These are phyloP conservation scores for Proteles cristata DNA, from an alignment of 2,113 vertebrate species.

Conservation along the genomic window DNA sequence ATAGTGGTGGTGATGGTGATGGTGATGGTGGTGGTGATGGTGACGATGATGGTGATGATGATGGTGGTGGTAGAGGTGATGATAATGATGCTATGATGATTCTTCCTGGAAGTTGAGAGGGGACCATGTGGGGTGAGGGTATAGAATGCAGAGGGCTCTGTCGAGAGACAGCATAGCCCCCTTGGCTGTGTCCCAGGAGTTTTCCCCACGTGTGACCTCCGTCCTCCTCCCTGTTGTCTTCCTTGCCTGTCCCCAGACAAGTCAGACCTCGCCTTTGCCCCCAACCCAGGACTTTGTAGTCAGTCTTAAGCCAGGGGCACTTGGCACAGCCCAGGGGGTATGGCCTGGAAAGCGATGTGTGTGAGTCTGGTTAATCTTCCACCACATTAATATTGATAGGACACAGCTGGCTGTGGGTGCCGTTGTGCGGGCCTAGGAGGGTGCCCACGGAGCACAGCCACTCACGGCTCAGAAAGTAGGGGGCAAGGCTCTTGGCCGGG, in stretches of 20 bases:
- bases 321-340: background rate
- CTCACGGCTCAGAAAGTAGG: background rate
- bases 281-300: background rate
- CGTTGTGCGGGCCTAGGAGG: background rate
- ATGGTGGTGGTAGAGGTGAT: rapidly evolving
- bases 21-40: rapidly evolving
- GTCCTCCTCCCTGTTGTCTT: background rate
- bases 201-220: background rate
- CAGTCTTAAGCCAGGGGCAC: background rate
- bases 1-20: rapidly evolving
- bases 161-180: background rate
- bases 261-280: background rate
- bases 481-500: background rate
- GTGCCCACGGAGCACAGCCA: background rate
- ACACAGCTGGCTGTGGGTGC: background rate
- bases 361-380: slow-evolving; percentile 25
- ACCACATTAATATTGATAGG: background rate
- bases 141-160: background rate
- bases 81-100: background rate
- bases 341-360: background rate
- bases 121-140: background rate
- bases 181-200: rapidly evolving
- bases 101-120: background rate
- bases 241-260: background rate
- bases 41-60: rapidly evolving